Percentiles rank a stretch among this genome's conserved stretches.
phyloP scores from a whole-genome alignment of 2,888 invertebrate species.

The Eristalis tenax region DNA sequence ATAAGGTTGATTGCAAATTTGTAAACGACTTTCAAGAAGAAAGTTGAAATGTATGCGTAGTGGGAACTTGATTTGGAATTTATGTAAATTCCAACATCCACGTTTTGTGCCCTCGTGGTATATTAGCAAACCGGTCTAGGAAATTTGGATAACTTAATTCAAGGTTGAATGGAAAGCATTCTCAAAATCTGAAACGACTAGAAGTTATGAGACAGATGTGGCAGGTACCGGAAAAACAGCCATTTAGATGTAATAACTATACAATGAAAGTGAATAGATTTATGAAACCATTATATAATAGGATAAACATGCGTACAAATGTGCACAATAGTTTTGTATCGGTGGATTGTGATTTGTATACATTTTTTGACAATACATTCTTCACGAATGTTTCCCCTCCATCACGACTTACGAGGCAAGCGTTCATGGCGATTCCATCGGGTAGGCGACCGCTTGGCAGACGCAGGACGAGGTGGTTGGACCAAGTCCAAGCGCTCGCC shows the following conservation, averaged over 20 bases:
- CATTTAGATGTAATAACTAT: background rate
- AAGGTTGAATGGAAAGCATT: background rate
- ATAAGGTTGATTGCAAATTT: background rate
- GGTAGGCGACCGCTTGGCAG: too few relatives aligned
- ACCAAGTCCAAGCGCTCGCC: too few relatives aligned
- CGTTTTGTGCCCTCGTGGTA: background rate
- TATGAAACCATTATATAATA: too few relatives aligned
- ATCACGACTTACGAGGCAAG: too few relatives aligned
- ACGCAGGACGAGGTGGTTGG: too few relatives aligned
- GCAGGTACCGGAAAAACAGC: background rate
- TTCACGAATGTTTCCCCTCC: too few relatives aligned
- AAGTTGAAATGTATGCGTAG: background rate
- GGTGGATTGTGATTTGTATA: too few relatives aligned
- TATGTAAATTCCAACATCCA: background rate
- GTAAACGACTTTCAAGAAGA: background rate
- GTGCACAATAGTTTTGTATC: too few relatives aligned
- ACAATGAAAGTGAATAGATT: too few relatives aligned
- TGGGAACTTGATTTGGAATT: background rate
- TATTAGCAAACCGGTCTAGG: background rate
- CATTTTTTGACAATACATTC: too few relatives aligned
- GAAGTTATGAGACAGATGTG: background rate
- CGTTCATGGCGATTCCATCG: too few relatives aligned
- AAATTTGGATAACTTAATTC: background rate
- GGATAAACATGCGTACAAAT: too few relatives aligned
- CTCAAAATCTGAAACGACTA: background rate